Percentiles rank a stretch among this genome's conserved stretches.
Conservation (phyloP, 2,888 invertebrate species). For the Luperina nickerlii region DNA sequence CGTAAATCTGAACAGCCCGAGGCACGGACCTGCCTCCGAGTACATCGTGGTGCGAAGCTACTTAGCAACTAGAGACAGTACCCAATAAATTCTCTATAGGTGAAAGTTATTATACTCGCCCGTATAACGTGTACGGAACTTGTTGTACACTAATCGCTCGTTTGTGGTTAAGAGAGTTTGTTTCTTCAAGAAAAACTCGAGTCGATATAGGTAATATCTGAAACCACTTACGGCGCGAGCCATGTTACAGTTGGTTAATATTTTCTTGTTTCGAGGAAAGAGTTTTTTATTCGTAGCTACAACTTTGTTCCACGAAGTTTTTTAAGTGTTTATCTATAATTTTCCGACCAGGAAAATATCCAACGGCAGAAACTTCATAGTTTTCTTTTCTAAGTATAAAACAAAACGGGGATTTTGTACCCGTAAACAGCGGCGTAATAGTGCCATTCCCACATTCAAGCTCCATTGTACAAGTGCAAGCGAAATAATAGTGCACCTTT, state of each 20-base stretch:
- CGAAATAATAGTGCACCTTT: slow-evolving; percentile 64
- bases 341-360: slow-evolving; percentile 7
- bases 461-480: slow-evolving; percentile 56
- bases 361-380: background rate
- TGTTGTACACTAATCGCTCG: slow-evolving; percentile 70
- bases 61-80: slow-evolving; percentile 77
- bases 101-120: slow-evolving; percentile 75
- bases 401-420: slow-evolving; percentile 32
- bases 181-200: slow-evolving; percentile 60
- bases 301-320: slow-evolving; percentile 10
- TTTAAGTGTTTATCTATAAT: slow-evolving; percentile 21
- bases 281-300: slow-evolving; percentile 12
- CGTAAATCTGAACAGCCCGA: slow-evolving; percentile 82
- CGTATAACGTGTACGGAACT: slow-evolving; percentile 66
- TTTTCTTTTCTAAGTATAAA: slow-evolving; percentile 4
- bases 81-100: slow-evolving; percentile 76
- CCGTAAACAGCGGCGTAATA: slow-evolving; percentile 34
- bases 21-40: slow-evolving; percentile 74
- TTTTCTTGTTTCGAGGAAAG: slow-evolving; percentile 32
- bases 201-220: slow-evolving; percentile 59
- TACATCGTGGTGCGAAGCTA: slow-evolving; percentile 72
- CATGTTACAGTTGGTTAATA: slow-evolving; percentile 35
- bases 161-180: slow-evolving; percentile 65
- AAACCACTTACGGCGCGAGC: slow-evolving; percentile 45
- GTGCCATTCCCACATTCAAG: slow-evolving; percentile 58